Conservation (phyloP, 2,113 vertebrate species). For the Neodontobutis hainanensis region DNA sequence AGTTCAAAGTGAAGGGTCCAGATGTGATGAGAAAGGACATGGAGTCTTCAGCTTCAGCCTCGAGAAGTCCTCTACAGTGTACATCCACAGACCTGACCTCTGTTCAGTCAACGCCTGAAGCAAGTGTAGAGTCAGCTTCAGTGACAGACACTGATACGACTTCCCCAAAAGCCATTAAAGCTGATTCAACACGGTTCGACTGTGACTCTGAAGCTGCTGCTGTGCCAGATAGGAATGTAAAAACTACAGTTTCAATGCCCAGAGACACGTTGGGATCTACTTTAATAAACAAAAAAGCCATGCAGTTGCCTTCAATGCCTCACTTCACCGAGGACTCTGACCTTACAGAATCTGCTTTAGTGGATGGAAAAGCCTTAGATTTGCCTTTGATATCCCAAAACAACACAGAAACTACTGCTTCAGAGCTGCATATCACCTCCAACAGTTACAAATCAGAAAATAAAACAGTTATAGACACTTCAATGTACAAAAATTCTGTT, state of each 20-base stretch:
- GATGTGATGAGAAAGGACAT: constrained; percentile 28
- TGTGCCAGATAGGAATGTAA: not conserved
- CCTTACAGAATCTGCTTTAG: not conserved
- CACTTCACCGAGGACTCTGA: not conserved
- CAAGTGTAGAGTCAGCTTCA: not conserved
- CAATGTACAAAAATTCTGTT: not conserved
- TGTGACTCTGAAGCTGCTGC: too few species aligned
- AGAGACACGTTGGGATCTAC: not conserved
- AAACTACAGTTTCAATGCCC: not conserved
- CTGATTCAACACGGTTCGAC: too few species aligned
- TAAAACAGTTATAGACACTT: not conserved
- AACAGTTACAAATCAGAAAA: not conserved
- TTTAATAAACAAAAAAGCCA: not conserved
- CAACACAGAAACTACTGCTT: not conserved
- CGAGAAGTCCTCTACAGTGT: not conserved
- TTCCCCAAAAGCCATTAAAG: too few species aligned
- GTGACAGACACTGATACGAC: too few species aligned
- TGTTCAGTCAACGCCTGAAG: too few species aligned
- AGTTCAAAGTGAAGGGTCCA: constrained; percentile 59
- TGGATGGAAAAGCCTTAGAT: not conserved
- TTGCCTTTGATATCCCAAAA: not conserved
- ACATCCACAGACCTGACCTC: not conserved
- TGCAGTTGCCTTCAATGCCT: not conserved
- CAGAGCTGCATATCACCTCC: not conserved
- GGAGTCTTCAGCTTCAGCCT: constrained; percentile 14